Conservation (phyloP, 2,797 vertebrate species). For the Rhabdophis nuchalis region DNA sequence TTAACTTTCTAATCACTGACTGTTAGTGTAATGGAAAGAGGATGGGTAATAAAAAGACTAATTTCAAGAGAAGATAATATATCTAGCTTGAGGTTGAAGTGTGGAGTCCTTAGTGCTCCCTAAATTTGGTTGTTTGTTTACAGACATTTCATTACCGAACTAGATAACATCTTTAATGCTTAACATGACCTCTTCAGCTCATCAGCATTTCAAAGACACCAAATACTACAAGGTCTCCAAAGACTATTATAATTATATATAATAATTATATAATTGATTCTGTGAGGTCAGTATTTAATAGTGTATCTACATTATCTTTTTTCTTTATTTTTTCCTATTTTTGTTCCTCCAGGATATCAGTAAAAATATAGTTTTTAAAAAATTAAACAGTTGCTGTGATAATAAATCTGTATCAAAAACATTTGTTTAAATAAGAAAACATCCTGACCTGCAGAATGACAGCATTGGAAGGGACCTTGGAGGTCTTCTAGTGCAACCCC, state of each 20-base stretch:
- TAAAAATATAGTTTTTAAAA: not conserved
- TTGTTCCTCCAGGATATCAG: not conserved
- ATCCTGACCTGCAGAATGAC: not conserved
- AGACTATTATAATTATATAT: not conserved
- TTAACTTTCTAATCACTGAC: not conserved
- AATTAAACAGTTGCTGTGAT: not conserved
- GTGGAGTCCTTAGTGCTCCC: not conserved
- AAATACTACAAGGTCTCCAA: not conserved
- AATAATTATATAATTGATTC: not conserved
- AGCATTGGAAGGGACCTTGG: not conserved
- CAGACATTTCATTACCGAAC: not conserved
- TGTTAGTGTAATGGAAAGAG: not conserved
- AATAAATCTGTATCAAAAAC: not conserved
- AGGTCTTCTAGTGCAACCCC: not conserved
- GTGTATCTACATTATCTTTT: not conserved
- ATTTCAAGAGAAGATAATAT: not conserved
- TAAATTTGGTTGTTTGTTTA: not conserved
- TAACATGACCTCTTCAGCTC: not conserved
- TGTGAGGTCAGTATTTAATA: not conserved
- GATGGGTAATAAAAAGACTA: not conserved
- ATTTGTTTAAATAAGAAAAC: not conserved
- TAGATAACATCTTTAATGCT: not conserved
- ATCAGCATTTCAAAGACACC: not conserved
- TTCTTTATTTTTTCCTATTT: not conserved
- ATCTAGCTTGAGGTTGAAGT: not conserved